Evolutionary conservation across 1,140 invertebrate species (phyloP).

Genomic region (Hylaeus volcanicus): DNA sequence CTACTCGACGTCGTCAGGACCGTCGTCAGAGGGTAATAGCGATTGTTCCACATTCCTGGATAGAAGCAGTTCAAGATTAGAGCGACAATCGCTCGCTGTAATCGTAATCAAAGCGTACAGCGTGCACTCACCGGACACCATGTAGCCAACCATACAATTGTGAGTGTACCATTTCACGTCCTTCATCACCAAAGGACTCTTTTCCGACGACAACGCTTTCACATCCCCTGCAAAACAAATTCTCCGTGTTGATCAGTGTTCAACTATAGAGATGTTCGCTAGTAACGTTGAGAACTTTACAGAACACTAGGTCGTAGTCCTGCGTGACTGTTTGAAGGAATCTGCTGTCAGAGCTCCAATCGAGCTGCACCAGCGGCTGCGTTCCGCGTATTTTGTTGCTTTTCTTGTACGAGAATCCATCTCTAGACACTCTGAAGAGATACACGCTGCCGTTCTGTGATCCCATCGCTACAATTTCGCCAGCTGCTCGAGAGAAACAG

Average conservation of each 20-base stretch:
- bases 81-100: neutral
- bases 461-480: conserved; percentile 93
- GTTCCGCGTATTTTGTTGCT: conserved; percentile 92
- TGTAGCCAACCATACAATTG: conserved; percentile 91
- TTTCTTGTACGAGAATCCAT: conserved; percentile 93
- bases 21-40: conserved; percentile 91
- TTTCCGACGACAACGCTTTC: conserved; percentile 90
- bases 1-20: conserved; percentile 90
- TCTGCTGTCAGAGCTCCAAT: conserved; percentile 94
- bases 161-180: conserved; percentile 94
- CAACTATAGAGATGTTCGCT: neutral
- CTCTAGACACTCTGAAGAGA: conserved; percentile 90
- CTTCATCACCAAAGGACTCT: conserved; percentile 92
- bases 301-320: conserved; percentile 94
- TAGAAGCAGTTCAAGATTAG: neutral
- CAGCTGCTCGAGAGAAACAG: conserved; percentile 83
- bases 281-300: conserved; percentile 81
- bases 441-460: conserved; percentile 94
- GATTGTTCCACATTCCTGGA: conserved; percentile 93
- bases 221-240: conserved; percentile 87
- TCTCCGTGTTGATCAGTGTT: neutral
- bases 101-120: neutral
- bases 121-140: conserved; percentile 86
- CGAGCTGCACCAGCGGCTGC: conserved; percentile 90
- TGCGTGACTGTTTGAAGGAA: conserved; percentile 94